phyloP scores from a whole-genome alignment of 2,797 vertebrate species.

The Enteromius afrohamiltoni region DNA sequence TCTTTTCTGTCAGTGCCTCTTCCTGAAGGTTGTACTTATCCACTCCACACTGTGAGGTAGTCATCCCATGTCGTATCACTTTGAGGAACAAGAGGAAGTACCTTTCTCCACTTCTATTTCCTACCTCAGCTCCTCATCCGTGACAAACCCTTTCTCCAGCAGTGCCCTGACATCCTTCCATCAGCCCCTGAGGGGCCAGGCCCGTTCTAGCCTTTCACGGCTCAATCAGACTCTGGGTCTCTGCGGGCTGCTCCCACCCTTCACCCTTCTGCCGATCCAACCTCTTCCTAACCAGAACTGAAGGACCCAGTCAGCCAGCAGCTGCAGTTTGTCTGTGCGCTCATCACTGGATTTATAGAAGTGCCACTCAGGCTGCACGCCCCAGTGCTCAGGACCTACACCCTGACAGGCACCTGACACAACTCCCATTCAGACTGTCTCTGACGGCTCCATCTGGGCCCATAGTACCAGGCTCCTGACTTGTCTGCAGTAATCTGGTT shows the following conservation, averaged over 20 bases:
- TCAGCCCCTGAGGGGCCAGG: conserved; percentile 23
- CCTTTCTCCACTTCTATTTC: conserved; percentile 27
- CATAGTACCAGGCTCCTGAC: conserved; percentile 1
- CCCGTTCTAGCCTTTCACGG: conserved; percentile 15
- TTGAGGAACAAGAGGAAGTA: conserved; percentile 49
- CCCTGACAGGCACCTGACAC: conserved; percentile 74
- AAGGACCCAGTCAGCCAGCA: conserved; percentile 89
- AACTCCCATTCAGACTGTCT: conserved; percentile 70
- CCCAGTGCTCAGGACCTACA: conserved; percentile 45
- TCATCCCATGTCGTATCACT: conserved; percentile 33
- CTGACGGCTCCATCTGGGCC: conserved; percentile 32
- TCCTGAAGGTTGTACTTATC: conserved; percentile 20
- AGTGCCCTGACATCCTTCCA: conserved; percentile 18
- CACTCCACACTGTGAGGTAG: conserved; percentile 24
- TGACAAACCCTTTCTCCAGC: conserved; percentile 38
- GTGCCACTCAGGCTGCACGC: conserved; percentile 85
- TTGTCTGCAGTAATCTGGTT: conserved; percentile 49
- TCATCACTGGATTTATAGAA: conserved; percentile 97
- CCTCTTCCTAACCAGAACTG: conserved; percentile 87
- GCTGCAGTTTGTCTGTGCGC: conserved; percentile 92
- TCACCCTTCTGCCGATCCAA: conserved; percentile 42
- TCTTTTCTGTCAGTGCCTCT: conserved; percentile 18
- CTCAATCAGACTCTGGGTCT: conserved; percentile 43
- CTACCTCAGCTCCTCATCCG: conserved; percentile 19
- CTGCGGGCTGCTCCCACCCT: conserved; percentile 32